A percentile compares a stretch with the other conserved stretches of the same genome.
Evolutionary conservation across 2,888 invertebrate species (phyloP).

Genomic region (Himalopsyche kuldschensis): DNA sequence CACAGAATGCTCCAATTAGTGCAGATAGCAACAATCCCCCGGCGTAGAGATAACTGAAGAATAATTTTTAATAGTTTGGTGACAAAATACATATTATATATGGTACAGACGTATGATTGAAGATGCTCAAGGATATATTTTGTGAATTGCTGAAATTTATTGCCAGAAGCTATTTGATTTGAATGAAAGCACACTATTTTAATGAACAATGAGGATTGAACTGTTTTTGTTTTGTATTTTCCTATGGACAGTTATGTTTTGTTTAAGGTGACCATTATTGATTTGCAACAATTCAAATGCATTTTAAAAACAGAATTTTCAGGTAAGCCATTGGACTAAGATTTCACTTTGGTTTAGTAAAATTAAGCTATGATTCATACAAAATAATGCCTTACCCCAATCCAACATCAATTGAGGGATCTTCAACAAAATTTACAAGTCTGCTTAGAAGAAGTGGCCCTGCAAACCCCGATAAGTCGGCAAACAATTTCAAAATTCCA

Average conservation of each 20-base stretch:
- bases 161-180: too few species aligned
- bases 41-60: constrained; percentile 53
- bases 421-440: constrained; percentile 78
- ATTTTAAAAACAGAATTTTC: background rate
- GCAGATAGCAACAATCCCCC: constrained; percentile 58
- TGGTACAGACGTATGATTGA: too few species aligned
- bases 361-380: background rate
- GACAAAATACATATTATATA: too few species aligned
- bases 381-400: constrained; percentile 59
- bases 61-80: background rate
- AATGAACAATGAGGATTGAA: too few species aligned
- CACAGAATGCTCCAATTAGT: constrained; percentile 67
- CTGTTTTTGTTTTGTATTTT: background rate
- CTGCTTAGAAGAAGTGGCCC: constrained; percentile 86
- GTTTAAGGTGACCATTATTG: background rate
- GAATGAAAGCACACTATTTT: too few species aligned
- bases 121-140: too few species aligned
- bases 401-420: constrained; percentile 65
- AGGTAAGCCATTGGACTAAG: too few species aligned
- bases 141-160: too few species aligned
- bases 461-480: constrained; percentile 83
- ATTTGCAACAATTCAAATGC: background rate
- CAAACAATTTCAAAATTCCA: constrained; percentile 78
- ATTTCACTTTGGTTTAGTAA: too few species aligned
- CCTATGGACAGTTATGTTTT: background rate